Percentiles rank a stretch among this genome's conserved stretches.
These are phyloP conservation scores for Pelosia muscerda DNA, from an alignment of 2,888 invertebrate species.

Conservation along the genomic window DNA sequence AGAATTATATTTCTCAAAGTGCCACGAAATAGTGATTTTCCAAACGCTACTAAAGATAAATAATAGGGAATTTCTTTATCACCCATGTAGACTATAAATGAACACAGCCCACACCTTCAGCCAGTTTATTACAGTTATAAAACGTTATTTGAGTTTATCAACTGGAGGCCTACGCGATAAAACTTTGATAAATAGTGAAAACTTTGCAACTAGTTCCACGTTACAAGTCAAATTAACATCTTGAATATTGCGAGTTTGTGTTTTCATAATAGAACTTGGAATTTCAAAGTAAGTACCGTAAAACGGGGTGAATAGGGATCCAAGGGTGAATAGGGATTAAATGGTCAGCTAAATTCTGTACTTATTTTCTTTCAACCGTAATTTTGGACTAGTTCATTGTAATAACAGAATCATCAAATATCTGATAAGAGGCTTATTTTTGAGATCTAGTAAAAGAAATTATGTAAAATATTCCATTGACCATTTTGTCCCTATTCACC, in stretches of 20 bases:
- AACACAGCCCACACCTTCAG: slow-evolving; percentile 62
- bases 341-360: no score
- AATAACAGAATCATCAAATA: no score
- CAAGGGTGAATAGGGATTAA: no score
- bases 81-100: slow-evolving; percentile 51
- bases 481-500: no score
- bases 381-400: no score
- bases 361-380: no score
- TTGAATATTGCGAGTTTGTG: slow-evolving; percentile 11
- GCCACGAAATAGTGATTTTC: not conserved
- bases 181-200: slow-evolving; percentile 65
- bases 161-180: slow-evolving; percentile 62
- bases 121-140: slow-evolving; percentile 62
- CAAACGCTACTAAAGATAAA: not conserved
- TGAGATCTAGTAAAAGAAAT: no score
- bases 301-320: no score
- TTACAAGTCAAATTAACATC: slow-evolving; percentile 22
- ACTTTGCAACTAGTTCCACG: slow-evolving; percentile 48
- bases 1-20: no score
- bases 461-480: no score
- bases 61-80: not conserved
- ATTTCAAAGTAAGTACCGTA: not conserved
- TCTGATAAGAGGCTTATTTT: no score
- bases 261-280: not conserved
- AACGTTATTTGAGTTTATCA: slow-evolving; percentile 70